Evolutionary conservation across 1,140 invertebrate genomes (phyloP).

Genomic region (Tetranychus urticae): DNA sequence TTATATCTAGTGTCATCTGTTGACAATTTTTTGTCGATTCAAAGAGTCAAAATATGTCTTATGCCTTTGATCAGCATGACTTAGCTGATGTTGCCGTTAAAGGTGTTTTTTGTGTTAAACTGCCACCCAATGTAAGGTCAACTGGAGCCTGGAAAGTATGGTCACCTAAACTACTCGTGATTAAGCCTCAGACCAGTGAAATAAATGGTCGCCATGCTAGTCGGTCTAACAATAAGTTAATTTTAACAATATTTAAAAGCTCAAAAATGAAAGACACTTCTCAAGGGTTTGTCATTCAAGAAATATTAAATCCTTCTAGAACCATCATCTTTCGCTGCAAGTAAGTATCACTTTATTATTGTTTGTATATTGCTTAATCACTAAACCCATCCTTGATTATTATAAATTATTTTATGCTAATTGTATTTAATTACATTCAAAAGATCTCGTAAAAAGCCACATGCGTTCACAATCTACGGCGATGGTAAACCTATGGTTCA

Average conservation of each 20-base stretch:
- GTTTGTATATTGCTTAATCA: background rate
- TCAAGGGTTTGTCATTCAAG: background rate
- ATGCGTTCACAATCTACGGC: background rate
- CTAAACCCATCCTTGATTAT: background rate
- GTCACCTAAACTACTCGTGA: background rate
- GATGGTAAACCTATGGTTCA: background rate
- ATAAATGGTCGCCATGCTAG: background rate
- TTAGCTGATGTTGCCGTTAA: background rate
- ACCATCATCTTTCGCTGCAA: background rate
- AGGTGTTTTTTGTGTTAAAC: background rate
- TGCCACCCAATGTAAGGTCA: background rate
- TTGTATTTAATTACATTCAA: background rate
- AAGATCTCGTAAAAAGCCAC: background rate
- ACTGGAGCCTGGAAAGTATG: background rate
- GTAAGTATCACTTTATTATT: background rate
- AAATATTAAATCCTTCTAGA: background rate
- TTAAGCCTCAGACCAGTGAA: background rate
- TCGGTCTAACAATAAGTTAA: background rate
- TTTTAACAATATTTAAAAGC: background rate
- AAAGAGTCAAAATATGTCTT: too few relatives aligned
- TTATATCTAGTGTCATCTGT: too few relatives aligned
- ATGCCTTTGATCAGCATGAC: too few relatives aligned
- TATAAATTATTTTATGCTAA: background rate
- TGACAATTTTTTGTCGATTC: too few relatives aligned
- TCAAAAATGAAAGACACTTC: background rate